Base-by-base conservation (phyloP, 2,113 vertebrate genomes). In the Agapornis roseicollis region DNA sequence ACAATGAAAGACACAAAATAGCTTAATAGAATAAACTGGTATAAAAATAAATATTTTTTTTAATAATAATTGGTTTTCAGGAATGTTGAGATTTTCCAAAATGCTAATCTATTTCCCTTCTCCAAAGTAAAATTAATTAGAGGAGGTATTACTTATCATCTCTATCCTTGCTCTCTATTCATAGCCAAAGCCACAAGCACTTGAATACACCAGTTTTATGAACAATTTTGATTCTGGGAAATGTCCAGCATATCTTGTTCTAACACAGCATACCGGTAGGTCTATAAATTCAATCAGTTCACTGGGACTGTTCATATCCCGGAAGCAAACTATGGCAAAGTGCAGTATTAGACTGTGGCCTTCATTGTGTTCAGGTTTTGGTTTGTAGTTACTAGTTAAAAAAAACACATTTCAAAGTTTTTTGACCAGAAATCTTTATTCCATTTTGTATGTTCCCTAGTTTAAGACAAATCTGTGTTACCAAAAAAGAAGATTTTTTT, bases 191-290 rank as follows among this genome's bases (percentile, higher is more conserved):
- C 22, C 29, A 76, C 6, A 63, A 52, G 11, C 29, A 53, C 10
- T 86, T 49, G 19, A 8, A 10, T 35, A 58, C 4, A 74, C 7
- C 3, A 37, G 31, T 66, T 70, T 92, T 90, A 35, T 3, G 3
- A 15, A 28, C 7, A 69, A 41, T 8, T 52, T 69, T 73, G 12
- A n/a, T 58, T 74, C 35, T 50, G 61, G 13, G 24, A 79, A 55
- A 68, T 33, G 3, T 70, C 92, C 1, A 1, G 16, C 50, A 9
- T 24, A 7, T 33, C 20, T 35, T 1, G 1, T 49, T 77, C 64
- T 50, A 78, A 60, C 0, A 0, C 5, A 66, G 8, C 3, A 5
- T 76, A 29, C 2, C 39, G 12, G 17, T 61, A 60, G 28, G 41
- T 65, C 42, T 74, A 53, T 46, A 78, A 68, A 60, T 71, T 47